Percentiles rank a stretch among this genome's conserved stretches.
phyloP scores from a whole-genome alignment of 2,888 invertebrate genomes.

The Embidobia sp. region DNA sequence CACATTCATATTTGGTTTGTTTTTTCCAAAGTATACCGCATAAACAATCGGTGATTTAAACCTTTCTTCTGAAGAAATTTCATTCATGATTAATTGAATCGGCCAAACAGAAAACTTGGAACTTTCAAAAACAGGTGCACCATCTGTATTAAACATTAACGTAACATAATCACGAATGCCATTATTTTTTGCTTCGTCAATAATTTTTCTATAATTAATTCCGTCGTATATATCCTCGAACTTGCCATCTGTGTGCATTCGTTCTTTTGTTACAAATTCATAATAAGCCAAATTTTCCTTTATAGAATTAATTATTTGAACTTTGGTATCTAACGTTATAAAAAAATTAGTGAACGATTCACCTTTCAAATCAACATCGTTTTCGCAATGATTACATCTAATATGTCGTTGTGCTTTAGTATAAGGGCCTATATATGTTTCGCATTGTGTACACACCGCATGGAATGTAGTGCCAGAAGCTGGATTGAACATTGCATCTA shows the following conservation, averaged over 20 bases:
- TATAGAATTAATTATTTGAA: no score
- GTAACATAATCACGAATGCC: conserved; percentile 1
- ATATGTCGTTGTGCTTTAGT: no score
- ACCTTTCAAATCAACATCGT: no score
- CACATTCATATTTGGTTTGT: conserved; percentile 30
- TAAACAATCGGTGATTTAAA: conserved; percentile 12
- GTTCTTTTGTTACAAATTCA: no score
- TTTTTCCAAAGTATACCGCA: conserved; percentile 35
- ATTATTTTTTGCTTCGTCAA: neutral
- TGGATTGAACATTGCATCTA: conserved; percentile 3
- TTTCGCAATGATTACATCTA: no score
- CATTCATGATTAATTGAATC: conserved; percentile 18
- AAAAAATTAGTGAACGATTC: no score
- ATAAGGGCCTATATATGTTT: no score
- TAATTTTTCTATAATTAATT: neutral
- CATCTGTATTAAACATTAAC: conserved; percentile 26
- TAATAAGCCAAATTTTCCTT: no score
- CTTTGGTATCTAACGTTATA: no score
- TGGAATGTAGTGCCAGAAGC: neutral
- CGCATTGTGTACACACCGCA: neutral
- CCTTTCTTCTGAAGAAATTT: conserved; percentile 11
- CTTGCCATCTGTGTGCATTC: no score
- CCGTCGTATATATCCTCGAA: no score
- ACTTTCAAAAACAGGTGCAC: conserved; percentile 4
- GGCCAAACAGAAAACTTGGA: conserved; percentile 22